Evolutionary conservation across 2,113 vertebrate species (phyloP), one percentile per base, ranked within the genome.

Genomic region (Pungitius pungitius): DNA sequence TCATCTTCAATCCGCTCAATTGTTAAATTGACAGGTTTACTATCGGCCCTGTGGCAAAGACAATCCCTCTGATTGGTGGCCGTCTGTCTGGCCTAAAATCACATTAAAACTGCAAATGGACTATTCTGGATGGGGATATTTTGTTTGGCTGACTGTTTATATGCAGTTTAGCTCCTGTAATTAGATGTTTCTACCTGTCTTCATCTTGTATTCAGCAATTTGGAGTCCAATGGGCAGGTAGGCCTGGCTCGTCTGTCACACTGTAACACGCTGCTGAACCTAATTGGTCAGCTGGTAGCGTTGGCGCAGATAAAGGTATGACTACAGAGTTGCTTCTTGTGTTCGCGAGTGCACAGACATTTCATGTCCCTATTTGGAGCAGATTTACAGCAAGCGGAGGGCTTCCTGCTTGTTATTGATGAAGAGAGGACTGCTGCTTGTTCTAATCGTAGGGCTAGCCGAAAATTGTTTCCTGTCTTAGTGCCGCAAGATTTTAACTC

Each of bases 21-120:
- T 51, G 26, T 67, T 71, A 2, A 35, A 56, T 43, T 76, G 30
- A 68, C 11, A 49, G 40, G 39, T 80, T 80, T 22, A 63, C 47
- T 27, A 39, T 24, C 3, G 11, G 10, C 17, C 22, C 17, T 54
- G 62, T 62, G 30, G 67, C 40, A 66, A 66, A 70, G 18, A 45
- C 49, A 55, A 58, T 77, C 69, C 22, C 42, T 77, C 8, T 77
- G 42, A 73, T 33, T 52, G 17, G n/a, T 4, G 2, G 17, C 45
- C 54, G 8, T n/a, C 54, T 45, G 30, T 12, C 30, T 20, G 59
- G 42, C 14, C 24, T 69, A 11, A 52, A 42, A 20, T 58, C 17
- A 12, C 3, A 65, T 52, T 7, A 10, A 43, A 59, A 26, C 55
- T 63, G 57, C 49, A 69, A 39, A 42, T 51, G 20, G 26, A 42